Base-by-base conservation (phyloP, 64 coral and sea anemone species). In the Montipora cactus region DNA sequence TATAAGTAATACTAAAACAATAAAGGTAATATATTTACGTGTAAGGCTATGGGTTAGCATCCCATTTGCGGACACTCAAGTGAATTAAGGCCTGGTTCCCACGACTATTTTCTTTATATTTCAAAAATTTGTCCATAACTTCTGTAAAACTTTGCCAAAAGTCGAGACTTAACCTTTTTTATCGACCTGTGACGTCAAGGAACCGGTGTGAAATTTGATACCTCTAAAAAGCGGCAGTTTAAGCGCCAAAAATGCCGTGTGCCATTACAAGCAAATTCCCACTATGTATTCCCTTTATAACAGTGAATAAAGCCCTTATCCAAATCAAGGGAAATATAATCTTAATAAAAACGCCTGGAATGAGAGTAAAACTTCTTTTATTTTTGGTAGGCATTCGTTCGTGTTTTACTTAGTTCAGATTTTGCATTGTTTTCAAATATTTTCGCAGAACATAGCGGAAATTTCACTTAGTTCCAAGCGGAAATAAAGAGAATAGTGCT, bases 11-110 rank as follows among this genome's bases (percentile, higher is more conserved):
- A 25, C 25, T 25, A 25, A 25, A 25, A 25, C 25, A 25, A 25
- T 25, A 25, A 25, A 25, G 25, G 1, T 25, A 25, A 25, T 25
- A 25, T 25, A 25, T 25, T 25, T 25, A 25, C 1, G 25, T 25
- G 25, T 25, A 25, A 25, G 25, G 25, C 25, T 25, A 25, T 25
- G 25, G 25, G 25, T 25, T 25, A 25, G 25, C 25, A 25, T 25
- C 25, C 25, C 25, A 25, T 25, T 25, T 25, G 25, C 25, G 25
- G 25, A 25, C 0, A 21, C 67, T 70, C 67, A 70, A 70, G 67
- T 70, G 20, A 70, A 70, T 70, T 70, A 70, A 70, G 67, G 67
- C 67, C 67, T 70, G 67, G 67, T 70, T 70, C 67, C 67, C 20
- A 19, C 14, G 67, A 70, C 15, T 21, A 19, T 70, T 70, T 70